These are phyloP conservation scores for Pycnomerus fuliginosus DNA, from an alignment of 2,888 invertebrate species.

Conservation along the genomic window DNA sequence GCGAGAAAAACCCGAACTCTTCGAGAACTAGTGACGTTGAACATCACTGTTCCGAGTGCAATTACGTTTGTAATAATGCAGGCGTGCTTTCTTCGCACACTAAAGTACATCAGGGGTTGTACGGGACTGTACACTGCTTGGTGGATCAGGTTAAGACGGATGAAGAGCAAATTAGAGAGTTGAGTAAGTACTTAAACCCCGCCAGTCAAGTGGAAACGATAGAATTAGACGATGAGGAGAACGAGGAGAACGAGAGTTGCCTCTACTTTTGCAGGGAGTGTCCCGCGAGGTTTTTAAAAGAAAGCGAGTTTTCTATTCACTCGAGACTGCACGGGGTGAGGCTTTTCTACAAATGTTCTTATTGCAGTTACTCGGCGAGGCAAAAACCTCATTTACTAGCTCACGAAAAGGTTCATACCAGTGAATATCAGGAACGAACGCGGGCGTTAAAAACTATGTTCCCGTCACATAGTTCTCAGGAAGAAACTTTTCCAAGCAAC, in stretches of 20 bases:
- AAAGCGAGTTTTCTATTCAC: constrained; percentile 73
- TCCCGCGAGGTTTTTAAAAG: constrained; percentile 79
- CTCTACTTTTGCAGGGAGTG: constrained; percentile 79
- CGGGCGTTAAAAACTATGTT: constrained; percentile 67
- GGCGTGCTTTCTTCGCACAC: constrained; percentile 70
- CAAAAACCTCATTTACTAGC: constrained; percentile 68
- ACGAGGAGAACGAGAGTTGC: constrained; percentile 24
- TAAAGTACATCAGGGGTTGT: constrained; percentile 72
- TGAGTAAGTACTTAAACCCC: constrained; percentile 40
- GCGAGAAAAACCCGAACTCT: constrained; percentile 45
- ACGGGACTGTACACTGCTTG: constrained; percentile 70
- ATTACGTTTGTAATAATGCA: constrained; percentile 74
- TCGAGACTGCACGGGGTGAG: constrained; percentile 66
- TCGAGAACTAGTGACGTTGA: constrained; percentile 54
- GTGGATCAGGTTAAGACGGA: constrained; percentile 67
- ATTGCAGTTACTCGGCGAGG: constrained; percentile 74
- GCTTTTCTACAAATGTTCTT: constrained; percentile 68
- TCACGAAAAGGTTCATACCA: constrained; percentile 72
- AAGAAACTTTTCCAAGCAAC: constrained; percentile 55
- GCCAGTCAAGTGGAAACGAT: constrained; percentile 27
- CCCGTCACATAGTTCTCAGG: constrained; percentile 63
- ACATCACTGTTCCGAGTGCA: constrained; percentile 74
- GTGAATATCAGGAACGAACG: constrained; percentile 77
- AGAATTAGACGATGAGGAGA: constrained; percentile 22
- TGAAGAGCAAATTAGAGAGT: constrained; percentile 63